Percentiles rank a stretch among this genome's conserved stretches.
Evolutionary conservation across 1,140 invertebrate species (phyloP).

Genomic region (Cydia strobilella): DNA sequence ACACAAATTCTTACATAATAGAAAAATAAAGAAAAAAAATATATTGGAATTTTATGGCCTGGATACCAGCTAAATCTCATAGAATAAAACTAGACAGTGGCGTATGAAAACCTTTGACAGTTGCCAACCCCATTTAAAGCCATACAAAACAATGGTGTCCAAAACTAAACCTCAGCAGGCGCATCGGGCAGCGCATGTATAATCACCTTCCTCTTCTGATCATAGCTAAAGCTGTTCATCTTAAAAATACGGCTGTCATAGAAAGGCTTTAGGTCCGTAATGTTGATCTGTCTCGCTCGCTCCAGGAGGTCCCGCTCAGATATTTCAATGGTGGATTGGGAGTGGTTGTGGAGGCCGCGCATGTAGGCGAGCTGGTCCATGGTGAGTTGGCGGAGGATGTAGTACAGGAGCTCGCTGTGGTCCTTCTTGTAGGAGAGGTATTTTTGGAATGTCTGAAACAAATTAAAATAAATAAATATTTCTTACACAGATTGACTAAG

Average conservation of each 20-base stretch:
- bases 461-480: no score
- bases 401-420: slow-evolving; percentile 97
- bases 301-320: slow-evolving; percentile 95
- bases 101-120: no score
- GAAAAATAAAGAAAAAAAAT: no score
- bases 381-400: slow-evolving; percentile 95
- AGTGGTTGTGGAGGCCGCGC: slow-evolving; percentile 87
- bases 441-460: slow-evolving; percentile 91
- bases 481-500: no score
- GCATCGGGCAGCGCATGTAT: slow-evolving; percentile 88
- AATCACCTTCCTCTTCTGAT: slow-evolving; percentile 91
- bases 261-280: slow-evolving; percentile 93
- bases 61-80: no score
- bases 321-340: slow-evolving; percentile 91
- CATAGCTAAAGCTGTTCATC: slow-evolving; percentile 94
- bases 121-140: background rate
- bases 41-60: no score
- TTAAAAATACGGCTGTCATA: slow-evolving; percentile 96
- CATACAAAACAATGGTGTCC: background rate
- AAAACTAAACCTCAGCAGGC: slow-evolving; percentile 40
- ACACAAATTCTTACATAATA: no score
- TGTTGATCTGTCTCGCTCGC: slow-evolving; percentile 95
- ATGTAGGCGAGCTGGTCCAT: slow-evolving; percentile 95
- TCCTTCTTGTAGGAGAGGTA: slow-evolving; percentile 97
- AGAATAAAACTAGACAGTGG: no score